These are phyloP conservation scores for Latrodectus elegans DNA, from an alignment of 2,888 invertebrate genomes.

Conservation along the genomic window DNA sequence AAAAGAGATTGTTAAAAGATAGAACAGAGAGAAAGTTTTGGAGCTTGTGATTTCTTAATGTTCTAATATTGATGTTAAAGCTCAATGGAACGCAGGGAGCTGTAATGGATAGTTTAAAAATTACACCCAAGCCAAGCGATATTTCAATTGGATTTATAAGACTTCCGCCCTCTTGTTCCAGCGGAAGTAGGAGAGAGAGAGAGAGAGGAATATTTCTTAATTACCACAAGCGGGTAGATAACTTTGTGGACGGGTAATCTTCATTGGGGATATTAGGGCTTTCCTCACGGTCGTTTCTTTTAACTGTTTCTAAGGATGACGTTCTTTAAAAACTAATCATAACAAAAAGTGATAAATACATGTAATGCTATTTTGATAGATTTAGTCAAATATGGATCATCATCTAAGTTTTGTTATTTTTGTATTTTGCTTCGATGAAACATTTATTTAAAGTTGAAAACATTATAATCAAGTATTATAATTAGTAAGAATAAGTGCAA, in stretches of 20 bases:
- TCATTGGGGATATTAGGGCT: slow-evolving; percentile 17
- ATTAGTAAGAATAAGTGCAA: too few relatives aligned
- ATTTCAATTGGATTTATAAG: slow-evolving; percentile 53
- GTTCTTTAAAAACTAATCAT: too few relatives aligned
- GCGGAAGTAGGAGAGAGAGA: slow-evolving; percentile 33
- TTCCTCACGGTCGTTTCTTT: background rate
- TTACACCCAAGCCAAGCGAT: slow-evolving; percentile 58
- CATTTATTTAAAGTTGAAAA: too few relatives aligned
- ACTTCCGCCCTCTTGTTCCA: slow-evolving; percentile 10
- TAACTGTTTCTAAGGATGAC: too few relatives aligned
- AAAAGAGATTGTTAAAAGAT: slow-evolving; percentile 66
- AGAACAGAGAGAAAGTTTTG: slow-evolving; percentile 55
- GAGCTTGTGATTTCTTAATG: slow-evolving; percentile 67
- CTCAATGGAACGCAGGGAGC: slow-evolving; percentile 26
- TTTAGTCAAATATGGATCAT: too few relatives aligned
- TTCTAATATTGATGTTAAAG: slow-evolving; percentile 65
- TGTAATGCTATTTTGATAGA: too few relatives aligned
- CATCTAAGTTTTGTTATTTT: too few relatives aligned
- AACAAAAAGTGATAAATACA: too few relatives aligned
- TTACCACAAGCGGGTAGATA: slow-evolving; percentile 16
- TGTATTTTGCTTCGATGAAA: too few relatives aligned
- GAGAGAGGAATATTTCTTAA: slow-evolving; percentile 38
- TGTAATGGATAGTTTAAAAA: slow-evolving; percentile 67
- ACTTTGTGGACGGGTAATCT: slow-evolving; percentile 19
- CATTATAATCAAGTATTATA: too few relatives aligned